Evolutionary conservation across 2,888 invertebrate genomes (phyloP).

Genomic region (Napeogenes inachia): DNA sequence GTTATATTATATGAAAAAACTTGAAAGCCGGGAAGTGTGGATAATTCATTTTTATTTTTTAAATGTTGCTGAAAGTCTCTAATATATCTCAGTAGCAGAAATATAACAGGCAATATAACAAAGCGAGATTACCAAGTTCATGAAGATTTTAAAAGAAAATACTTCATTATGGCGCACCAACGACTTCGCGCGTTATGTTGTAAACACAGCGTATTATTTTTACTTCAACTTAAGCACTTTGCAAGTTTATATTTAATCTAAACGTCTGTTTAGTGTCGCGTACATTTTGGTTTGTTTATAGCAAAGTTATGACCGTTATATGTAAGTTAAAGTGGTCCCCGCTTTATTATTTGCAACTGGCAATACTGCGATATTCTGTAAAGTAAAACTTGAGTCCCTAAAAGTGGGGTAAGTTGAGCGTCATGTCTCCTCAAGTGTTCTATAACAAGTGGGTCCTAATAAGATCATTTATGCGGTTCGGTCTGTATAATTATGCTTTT

Average conservation of each 20-base stretch:
- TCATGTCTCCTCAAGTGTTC: slow-evolving; percentile 49
- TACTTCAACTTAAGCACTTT: slow-evolving; percentile 31
- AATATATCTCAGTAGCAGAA: not conserved
- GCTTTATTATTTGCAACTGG: slow-evolving; percentile 32
- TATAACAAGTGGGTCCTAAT: slow-evolving; percentile 49
- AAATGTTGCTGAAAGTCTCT: not conserved
- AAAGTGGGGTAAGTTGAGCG: slow-evolving; percentile 29
- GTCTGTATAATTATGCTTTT: slow-evolving; percentile 64
- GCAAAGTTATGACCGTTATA: slow-evolving; percentile 32
- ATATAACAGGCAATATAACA: not conserved
- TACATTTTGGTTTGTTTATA: slow-evolving; percentile 34
- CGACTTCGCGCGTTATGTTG: slow-evolving; percentile 25
- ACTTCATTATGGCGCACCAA: slow-evolving; percentile 24
- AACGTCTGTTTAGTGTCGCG: slow-evolving; percentile 34
- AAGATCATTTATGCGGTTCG: slow-evolving; percentile 60
- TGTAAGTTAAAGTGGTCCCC: slow-evolving; percentile 35
- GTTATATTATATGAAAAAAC: too few relatives aligned
- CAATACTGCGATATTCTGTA: slow-evolving; percentile 31
- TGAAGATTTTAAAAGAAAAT: slow-evolving; percentile 16
- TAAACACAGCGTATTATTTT: slow-evolving; percentile 36
- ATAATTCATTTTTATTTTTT: not conserved
- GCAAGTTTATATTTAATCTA: slow-evolving; percentile 36
- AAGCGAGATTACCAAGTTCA: not conserved
- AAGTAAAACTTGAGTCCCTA: slow-evolving; percentile 26
- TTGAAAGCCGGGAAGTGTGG: not conserved